These are phyloP conservation scores for Alauda arvensis DNA, from an alignment of 2,797 vertebrate species.

Conservation along the genomic window DNA sequence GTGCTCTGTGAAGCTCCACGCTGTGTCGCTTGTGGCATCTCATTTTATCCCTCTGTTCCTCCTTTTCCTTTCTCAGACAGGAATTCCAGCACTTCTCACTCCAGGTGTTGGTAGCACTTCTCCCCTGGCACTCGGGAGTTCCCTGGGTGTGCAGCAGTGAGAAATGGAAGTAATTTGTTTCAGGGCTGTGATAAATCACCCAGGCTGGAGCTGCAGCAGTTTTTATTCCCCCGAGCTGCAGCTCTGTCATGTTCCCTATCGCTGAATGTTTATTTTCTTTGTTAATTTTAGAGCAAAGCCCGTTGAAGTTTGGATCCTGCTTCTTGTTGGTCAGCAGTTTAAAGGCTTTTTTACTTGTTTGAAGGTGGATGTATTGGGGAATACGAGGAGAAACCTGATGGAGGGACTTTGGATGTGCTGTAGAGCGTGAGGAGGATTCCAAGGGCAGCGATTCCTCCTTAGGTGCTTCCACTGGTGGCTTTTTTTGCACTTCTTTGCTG, in stretches of 20 bases:
- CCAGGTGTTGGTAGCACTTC: not conserved
- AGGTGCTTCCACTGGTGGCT: not conserved
- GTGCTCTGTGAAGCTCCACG: not conserved
- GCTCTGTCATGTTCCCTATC: not conserved
- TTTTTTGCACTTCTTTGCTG: not conserved
- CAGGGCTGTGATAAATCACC: slow-evolving; percentile 20
- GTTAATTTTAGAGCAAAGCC: slow-evolving; percentile 22
- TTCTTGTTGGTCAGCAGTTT: not conserved
- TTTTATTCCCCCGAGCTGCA: not conserved
- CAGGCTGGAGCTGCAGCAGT: not conserved
- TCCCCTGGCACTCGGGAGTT: not conserved
- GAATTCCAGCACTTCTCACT: not conserved
- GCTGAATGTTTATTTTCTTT: not conserved
- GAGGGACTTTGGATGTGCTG: fast-evolving
- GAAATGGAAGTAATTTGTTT: slow-evolving; percentile 30
- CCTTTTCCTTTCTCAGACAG: not conserved
- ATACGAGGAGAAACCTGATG: not conserved
- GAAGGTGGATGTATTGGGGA: not conserved
- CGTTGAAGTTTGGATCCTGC: not conserved
- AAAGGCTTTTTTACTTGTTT: not conserved
- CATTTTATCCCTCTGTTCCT: not conserved
- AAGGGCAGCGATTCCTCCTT: not conserved
- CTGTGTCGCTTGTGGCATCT: not conserved
- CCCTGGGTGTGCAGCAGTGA: not conserved
- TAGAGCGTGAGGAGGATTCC: not conserved